These are phyloP conservation scores for Ornithoptera alexandrae DNA, from an alignment of 2,888 invertebrate genomes.

Conservation along the genomic window DNA sequence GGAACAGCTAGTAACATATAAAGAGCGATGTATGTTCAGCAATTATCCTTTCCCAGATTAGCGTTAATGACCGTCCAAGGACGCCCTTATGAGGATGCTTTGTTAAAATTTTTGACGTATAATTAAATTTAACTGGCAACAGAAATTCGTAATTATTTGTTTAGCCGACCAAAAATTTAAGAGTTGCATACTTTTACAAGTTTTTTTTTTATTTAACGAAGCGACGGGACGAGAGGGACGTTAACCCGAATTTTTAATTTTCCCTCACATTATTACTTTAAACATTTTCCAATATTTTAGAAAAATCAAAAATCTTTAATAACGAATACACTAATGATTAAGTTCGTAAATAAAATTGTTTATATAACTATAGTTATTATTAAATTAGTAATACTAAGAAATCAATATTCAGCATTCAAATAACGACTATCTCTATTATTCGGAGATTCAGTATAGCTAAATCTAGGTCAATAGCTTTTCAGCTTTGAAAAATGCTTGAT, in stretches of 20 bases:
- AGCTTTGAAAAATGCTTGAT: slow-evolving; percentile 2
- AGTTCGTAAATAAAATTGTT: no score
- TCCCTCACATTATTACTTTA: no score
- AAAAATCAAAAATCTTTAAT: no score
- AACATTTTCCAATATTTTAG: no score
- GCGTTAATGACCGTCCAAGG: not conserved
- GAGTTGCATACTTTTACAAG: not conserved
- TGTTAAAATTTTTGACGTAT: not conserved
- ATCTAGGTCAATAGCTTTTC: not conserved
- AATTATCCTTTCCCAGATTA: not conserved
- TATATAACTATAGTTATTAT: no score
- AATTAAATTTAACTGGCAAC: not conserved
- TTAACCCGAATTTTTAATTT: no score
- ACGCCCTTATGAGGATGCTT: not conserved
- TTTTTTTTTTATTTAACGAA: not conserved
- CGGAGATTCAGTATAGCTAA: not conserved
- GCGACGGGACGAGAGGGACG: no score
- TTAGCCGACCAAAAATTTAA: not conserved
- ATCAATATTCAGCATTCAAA: not conserved
- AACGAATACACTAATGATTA: no score
- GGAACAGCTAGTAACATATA: not conserved
- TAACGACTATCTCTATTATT: not conserved
- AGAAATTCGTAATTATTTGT: not conserved
- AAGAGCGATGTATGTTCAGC: not conserved
- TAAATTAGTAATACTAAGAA: no score